Evolutionary conservation across 2,888 invertebrate genomes (phyloP), one percentile per base, ranked within the genome.

Genomic region (Pheosia gnoma): DNA sequence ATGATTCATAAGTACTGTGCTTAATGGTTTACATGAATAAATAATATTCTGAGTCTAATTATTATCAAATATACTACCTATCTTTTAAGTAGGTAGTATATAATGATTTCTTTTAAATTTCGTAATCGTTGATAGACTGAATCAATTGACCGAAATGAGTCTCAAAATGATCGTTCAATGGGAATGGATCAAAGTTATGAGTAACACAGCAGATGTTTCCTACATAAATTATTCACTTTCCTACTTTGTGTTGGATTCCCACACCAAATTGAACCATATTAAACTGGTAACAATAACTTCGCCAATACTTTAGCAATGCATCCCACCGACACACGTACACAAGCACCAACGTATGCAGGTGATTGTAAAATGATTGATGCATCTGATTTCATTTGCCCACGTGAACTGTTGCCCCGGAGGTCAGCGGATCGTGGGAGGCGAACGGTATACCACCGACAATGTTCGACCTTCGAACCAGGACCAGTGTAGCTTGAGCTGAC

Each of bases 351-450:
- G 25, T 56, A 70, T 76, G 65, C 72, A 67, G 72, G 68, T 78
- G 83, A 82, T 83, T 83, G 80, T 82, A 75, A 66, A 67, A 75
- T 85, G 85, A 86, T 86, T 85, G 85, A 86, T 85, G 81, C 82
- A 79, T 80, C 83, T 80, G 83, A 82, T 82, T 85, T 82, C 83
- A 83, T 85, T 84, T 83, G 84, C 80, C 74, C 81, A 82, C 72
- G 74, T 82, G 85, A 84, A 82, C 75, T 71, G 71, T 60, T 65
- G 63, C 72, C 66, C 38, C 70, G 75, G 77, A 66, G 83, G 84
- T 83, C 84, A 78, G 62, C 73, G 70, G 85, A 82, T 75, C 84
- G 85, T 85, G 85, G 81, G 85, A 85, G 75, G 71, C 67, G 71
- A 68, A 57, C 63, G 68, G 65, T 61, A 67, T 59, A 64, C 59